Evolutionary conservation across 2,888 invertebrate genomes (phyloP).

Genomic region (Anodontia alba): DNA sequence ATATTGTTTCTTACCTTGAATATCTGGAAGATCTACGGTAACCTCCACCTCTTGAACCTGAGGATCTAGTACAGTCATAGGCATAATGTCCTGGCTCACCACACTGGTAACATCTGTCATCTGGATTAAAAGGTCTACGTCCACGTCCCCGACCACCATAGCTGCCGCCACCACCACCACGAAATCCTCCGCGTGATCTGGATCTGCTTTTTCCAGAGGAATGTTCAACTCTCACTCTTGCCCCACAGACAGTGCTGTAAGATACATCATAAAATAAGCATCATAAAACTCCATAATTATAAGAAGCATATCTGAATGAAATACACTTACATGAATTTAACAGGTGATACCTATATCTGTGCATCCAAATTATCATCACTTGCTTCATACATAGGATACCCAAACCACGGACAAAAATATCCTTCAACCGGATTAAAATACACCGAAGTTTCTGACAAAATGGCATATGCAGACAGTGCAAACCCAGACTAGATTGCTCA

Average conservation of each 20-base stretch:
- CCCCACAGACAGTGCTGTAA: conserved; percentile 90
- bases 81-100: conserved; percentile 97
- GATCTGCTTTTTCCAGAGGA: conserved; percentile 91
- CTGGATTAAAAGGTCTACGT: conserved; percentile 87
- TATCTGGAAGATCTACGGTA: background rate
- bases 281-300: too few relatives aligned
- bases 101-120: conserved; percentile 97
- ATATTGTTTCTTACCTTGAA: too few relatives aligned
- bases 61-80: conserved; percentile 89
- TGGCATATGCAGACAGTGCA: too few relatives aligned
- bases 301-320: background rate
- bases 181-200: conserved; percentile 35
- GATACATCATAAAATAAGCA: too few relatives aligned
- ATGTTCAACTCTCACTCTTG: conserved; percentile 95
- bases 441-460: too few relatives aligned
- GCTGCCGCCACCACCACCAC: conserved; percentile 57
- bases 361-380: too few relatives aligned
- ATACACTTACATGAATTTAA: background rate
- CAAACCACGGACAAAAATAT: too few relatives aligned
- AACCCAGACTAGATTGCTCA: too few relatives aligned
- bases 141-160: conserved; percentile 40
- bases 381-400: too few relatives aligned
- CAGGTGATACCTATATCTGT: too few relatives aligned
- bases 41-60: background rate
- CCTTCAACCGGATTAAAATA: too few relatives aligned